A percentile compares a stretch with the other conserved stretches of the same genome.
Evolutionary conservation across 2,113 vertebrate species (phyloP).

Genomic region (Smithornis capensis): DNA sequence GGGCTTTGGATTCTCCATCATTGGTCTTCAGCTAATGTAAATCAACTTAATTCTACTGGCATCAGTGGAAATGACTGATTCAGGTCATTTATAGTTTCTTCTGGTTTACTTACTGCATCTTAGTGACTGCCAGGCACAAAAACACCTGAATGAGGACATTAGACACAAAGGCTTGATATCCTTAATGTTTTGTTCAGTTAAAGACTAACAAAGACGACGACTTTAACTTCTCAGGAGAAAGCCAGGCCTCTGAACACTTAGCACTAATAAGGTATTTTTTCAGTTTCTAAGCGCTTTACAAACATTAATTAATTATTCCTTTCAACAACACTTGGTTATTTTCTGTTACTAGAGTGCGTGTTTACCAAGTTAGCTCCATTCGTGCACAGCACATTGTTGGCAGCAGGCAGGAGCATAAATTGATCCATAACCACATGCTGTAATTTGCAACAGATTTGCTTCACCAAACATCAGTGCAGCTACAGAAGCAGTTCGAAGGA

Average conservation of each 20-base stretch:
- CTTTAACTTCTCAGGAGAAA: slow-evolving; percentile 6
- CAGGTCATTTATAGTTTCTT: neutral
- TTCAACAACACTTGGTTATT: slow-evolving; percentile 47
- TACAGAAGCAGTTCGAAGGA: neutral
- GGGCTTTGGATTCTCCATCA: neutral
- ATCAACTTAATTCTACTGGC: neutral
- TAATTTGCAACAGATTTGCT: slow-evolving; percentile 63
- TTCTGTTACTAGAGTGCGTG: slow-evolving; percentile 21
- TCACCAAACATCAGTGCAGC: slow-evolving; percentile 29
- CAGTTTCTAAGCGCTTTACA: slow-evolving; percentile 50
- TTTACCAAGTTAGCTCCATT: slow-evolving; percentile 49
- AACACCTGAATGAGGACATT: neutral
- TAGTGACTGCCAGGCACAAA: neutral
- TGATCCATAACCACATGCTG: slow-evolving; percentile 49
- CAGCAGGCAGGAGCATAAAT: slow-evolving; percentile 51
- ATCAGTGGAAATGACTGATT: neutral
- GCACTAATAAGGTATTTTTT: slow-evolving; percentile 44
- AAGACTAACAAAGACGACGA: neutral
- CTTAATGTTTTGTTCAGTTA: neutral
- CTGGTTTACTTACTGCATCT: slow-evolving; percentile 17
- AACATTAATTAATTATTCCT: slow-evolving; percentile 65
- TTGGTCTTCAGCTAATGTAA: slow-evolving; percentile 6
- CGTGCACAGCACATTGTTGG: slow-evolving; percentile 45
- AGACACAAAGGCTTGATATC: neutral
- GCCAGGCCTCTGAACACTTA: neutral